Base-by-base conservation (phyloP, 92 coral and sea anemone species). In the Siderastrea siderea region DNA sequence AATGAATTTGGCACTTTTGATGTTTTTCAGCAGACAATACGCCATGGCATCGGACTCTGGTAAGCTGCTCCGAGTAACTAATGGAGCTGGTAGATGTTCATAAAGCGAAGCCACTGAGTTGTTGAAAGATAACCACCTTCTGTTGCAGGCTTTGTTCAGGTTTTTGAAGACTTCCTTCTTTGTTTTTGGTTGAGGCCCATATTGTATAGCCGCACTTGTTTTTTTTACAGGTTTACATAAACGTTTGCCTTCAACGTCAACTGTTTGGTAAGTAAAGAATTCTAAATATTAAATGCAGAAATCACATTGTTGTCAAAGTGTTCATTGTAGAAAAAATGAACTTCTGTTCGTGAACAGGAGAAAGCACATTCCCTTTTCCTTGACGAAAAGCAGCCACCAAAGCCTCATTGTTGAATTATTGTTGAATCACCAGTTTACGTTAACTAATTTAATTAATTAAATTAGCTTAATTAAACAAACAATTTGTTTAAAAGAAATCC, bases 81-180 rank as follows among this genome's bases (percentile, higher is more conserved):
- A 47, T 43, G 72, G 69, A 83, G 80, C 79, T 51, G 69, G 55
- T 14, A 83, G 69, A 60, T 83, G 80, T 55, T 84, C 62, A 84
- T 58, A 84, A 52, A 84, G 80, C 46, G 74, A 38, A 61, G 78
- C 7, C 55, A 84, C 73, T 7, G 26, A 57, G 79, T 84, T n/a
- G 57, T 84, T 74, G 74, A 84, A 71, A 6, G 88, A 84, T 26
- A 84, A 71, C 81, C 88, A 84, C 72, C 88, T 84, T 73, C 71
- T 84, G 70, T 51, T 60, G 72, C 88, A 84, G 11, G 81, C 88
- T 73, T 84, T 84, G 62, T 84, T 84, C 70, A 84, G 71, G 72
- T 72, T 84, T 64, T 84, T 72, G 54, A 75, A 73, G 44, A 84
- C 88, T 50, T 71, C 64, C 58, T 75, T 61, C 17, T 52, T 57